Percentiles rank a stretch among this genome's conserved stretches.
These are phyloP conservation scores for Byasa hedistus DNA, from an alignment of 2,888 invertebrate genomes.

Conservation along the genomic window DNA sequence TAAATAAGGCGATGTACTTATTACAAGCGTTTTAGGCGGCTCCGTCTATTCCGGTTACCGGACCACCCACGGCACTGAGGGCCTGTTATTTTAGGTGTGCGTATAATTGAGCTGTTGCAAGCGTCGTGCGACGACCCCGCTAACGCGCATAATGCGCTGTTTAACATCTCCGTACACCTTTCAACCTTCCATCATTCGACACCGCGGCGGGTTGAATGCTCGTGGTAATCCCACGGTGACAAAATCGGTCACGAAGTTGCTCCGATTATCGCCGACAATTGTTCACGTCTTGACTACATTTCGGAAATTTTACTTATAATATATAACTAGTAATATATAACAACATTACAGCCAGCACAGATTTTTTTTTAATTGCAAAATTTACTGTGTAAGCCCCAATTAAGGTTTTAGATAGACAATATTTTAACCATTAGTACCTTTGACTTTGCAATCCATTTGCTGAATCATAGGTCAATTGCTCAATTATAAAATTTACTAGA, in stretches of 20 bases:
- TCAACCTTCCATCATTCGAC: conserved; percentile 33
- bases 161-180: conserved; percentile 55
- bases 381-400: neutral
- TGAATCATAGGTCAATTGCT: too few relatives aligned
- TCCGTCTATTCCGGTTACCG: conserved; percentile 62
- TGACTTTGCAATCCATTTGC: too few relatives aligned
- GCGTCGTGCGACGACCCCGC: conserved; percentile 56
- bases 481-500: too few relatives aligned
- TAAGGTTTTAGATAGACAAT: too few relatives aligned
- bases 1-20: conserved; percentile 53
- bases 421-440: too few relatives aligned
- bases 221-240: conserved; percentile 5
- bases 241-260: conserved; percentile 4
- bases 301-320: neutral
- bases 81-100: conserved; percentile 72
- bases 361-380: too few relatives aligned
- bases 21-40: conserved; percentile 48
- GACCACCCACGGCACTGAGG: conserved; percentile 43
- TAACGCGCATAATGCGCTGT: conserved; percentile 64
- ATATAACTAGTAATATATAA: too few relatives aligned
- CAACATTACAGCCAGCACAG: too few relatives aligned
- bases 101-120: conserved; percentile 74
- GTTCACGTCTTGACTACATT: neutral
- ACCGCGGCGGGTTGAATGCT: conserved; percentile 1
- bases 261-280: neutral